These are phyloP conservation scores for Rugalucina vietnamica DNA, from an alignment of 2,888 invertebrate genomes.

Conservation along the genomic window DNA sequence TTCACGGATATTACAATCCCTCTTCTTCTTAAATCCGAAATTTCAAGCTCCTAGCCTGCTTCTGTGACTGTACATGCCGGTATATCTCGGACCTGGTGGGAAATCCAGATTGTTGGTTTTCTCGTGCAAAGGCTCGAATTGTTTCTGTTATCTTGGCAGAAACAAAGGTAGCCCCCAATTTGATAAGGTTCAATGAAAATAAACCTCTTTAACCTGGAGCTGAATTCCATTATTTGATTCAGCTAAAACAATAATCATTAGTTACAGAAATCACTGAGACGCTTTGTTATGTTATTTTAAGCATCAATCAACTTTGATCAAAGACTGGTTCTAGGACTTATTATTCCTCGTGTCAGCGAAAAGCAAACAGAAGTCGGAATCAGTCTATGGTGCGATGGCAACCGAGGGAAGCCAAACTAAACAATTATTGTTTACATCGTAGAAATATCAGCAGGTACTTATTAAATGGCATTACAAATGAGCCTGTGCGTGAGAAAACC, in stretches of 20 bases:
- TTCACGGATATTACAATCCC: no score
- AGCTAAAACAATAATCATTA: conserved; percentile 65
- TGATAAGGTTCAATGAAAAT: conserved; percentile 66
- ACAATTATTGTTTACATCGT: conserved; percentile 55
- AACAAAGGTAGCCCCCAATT: conserved; percentile 61
- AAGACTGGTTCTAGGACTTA: conserved; percentile 59
- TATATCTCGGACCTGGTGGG: no score
- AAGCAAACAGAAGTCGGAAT: conserved; percentile 55
- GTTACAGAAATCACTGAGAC: conserved; percentile 55
- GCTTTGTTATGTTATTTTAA: conserved; percentile 64
- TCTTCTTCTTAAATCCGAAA: no score
- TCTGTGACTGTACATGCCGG: no score
- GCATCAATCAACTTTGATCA: conserved; percentile 62
- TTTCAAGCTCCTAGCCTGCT: no score
- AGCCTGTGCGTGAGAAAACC: no score
- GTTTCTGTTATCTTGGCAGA: conserved; percentile 51
- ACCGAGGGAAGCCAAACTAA: conserved; percentile 50
- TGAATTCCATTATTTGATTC: conserved; percentile 52
- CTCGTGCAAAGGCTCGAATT: no score
- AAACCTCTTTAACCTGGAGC: conserved; percentile 56
- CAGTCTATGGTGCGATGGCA: conserved; percentile 45
- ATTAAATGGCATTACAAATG: conserved; percentile 58
- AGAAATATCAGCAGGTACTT: conserved; percentile 54
- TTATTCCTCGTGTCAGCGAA: conserved; percentile 63
- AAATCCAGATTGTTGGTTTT: no score